Evolutionary conservation across 2,113 vertebrate genomes (phyloP).

Genomic region (Cisticola juncidis): DNA sequence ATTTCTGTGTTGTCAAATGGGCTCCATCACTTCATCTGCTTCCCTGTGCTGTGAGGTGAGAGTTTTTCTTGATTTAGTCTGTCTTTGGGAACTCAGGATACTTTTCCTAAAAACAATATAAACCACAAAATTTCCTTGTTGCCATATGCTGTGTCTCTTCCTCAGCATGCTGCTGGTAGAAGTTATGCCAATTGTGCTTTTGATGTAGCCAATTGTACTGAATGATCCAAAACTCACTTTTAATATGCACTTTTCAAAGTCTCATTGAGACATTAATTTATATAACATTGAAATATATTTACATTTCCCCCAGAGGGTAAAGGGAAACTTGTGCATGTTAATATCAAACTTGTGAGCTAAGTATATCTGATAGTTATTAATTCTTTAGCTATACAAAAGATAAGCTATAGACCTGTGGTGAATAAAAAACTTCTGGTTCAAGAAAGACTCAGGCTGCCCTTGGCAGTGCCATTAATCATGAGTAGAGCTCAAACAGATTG

Average conservation of each 20-base stretch:
- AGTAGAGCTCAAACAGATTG: background rate
- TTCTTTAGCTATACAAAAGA: background rate
- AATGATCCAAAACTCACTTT: background rate
- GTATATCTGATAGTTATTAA: background rate
- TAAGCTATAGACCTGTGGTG: background rate
- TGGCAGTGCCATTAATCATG: background rate
- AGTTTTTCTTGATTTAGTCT: background rate
- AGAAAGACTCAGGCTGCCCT: background rate
- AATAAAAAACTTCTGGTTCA: background rate
- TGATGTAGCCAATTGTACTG: background rate
- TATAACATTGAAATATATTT: background rate
- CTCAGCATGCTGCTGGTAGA: background rate
- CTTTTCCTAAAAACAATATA: background rate
- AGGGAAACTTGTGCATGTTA: background rate
- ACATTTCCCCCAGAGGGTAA: background rate
- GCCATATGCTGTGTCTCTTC: background rate
- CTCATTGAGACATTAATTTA: background rate
- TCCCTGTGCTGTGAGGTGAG: background rate
- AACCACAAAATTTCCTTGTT: background rate
- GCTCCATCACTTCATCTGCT: background rate
- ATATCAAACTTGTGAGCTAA: background rate
- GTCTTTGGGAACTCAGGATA: background rate
- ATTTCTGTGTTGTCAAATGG: background rate
- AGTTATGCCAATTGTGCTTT: accelerated
- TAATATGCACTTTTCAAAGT: background rate